phyloP scores from a whole-genome alignment of 2,113 vertebrate species.

The Pelodiscus sinensis region DNA sequence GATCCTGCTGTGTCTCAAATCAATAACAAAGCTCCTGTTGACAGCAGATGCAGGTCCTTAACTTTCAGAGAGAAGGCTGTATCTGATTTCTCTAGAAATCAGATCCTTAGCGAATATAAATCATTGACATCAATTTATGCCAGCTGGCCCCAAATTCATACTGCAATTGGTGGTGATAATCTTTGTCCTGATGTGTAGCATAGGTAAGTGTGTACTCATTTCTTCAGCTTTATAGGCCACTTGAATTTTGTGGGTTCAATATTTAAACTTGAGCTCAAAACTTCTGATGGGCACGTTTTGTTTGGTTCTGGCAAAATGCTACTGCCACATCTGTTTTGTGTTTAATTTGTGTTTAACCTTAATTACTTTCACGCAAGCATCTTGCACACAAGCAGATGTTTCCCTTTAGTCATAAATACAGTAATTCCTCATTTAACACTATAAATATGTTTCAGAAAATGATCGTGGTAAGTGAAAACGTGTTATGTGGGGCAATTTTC shows the following conservation, averaged over 20 bases:
- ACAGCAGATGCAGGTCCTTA: not conserved
- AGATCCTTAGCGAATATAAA: not conserved
- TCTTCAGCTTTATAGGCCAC: not conserved
- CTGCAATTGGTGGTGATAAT: not conserved
- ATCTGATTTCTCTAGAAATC: not conserved
- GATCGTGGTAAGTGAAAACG: no score
- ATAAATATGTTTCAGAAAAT: no score
- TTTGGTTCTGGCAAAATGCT: not conserved
- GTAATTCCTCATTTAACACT: no score
- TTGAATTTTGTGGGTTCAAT: not conserved
- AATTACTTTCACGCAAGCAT: not conserved
- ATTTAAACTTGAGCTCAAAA: not conserved
- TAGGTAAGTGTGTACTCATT: not conserved
- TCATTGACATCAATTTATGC: not conserved
- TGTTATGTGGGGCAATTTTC: no score
- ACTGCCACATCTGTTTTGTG: not conserved
- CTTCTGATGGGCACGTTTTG: not conserved
- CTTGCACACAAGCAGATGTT: constrained; percentile 1
- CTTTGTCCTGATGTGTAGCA: not conserved
- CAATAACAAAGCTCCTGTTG: not conserved
- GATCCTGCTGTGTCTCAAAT: not conserved
- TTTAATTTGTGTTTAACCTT: not conserved
- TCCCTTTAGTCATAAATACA: not conserved
- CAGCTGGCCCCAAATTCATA: not conserved
- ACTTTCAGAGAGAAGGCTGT: not conserved